phyloP scores from a whole-genome alignment of 2,113 vertebrate genomes.

The Rutilus rutilus region DNA sequence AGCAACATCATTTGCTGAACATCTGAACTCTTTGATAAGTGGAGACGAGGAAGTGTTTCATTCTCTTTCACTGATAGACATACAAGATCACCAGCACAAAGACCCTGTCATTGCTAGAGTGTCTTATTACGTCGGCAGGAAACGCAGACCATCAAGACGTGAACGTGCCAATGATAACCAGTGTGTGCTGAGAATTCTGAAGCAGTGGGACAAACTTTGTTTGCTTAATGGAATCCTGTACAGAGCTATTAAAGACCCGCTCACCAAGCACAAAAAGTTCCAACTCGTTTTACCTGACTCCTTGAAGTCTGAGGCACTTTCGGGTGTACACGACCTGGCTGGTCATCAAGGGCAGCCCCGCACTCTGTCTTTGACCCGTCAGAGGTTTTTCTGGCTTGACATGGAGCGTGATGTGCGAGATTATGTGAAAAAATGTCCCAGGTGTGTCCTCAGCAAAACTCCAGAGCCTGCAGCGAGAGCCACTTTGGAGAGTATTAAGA shows the following conservation, averaged over 20 bases:
- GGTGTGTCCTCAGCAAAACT: not conserved
- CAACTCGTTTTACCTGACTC: not conserved
- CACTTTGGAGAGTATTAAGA: not conserved
- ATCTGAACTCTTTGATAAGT: too few species aligned
- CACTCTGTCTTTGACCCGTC: not conserved
- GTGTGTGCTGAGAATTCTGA: not conserved
- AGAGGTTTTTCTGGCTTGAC: not conserved
- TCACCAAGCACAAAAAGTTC: not conserved
- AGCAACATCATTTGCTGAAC: too few species aligned
- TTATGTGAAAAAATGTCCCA: not conserved
- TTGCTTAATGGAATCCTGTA: not conserved
- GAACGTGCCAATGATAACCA: not conserved
- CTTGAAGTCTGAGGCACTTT: not conserved
- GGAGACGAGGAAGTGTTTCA: too few species aligned
- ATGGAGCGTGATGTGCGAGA: not conserved
- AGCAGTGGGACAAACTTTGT: not conserved
- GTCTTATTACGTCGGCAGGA: not conserved
- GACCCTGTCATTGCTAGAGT: not conserved
- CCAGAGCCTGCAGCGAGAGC: not conserved
- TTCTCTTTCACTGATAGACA: not conserved
- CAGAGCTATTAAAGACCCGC: constrained; percentile 1
- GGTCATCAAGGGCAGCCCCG: not conserved
- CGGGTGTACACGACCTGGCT: not conserved
- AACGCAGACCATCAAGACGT: constrained; percentile 14
- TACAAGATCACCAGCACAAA: not conserved